A percentile compares a stretch with the other conserved stretches of the same genome.
phyloP scores from a whole-genome alignment of 2,113 vertebrate species.

The Eptesicus fuscus region DNA sequence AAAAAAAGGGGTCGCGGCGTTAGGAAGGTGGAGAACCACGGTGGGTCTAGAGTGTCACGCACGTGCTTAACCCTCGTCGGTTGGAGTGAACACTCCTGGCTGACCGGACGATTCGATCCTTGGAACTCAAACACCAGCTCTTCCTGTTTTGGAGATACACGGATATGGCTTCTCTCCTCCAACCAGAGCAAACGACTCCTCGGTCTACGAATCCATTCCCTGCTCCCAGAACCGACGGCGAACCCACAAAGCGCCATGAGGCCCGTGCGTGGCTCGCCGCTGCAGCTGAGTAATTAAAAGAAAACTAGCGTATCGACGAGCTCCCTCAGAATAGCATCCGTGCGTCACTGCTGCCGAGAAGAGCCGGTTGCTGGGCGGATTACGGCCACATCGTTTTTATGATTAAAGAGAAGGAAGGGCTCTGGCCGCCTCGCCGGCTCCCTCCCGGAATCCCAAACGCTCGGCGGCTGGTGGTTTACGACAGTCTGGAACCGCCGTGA shows the following conservation, averaged over 20 bases:
- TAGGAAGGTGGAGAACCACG: no score
- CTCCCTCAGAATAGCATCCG: conserved; percentile 60
- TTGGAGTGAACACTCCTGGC: conserved; percentile 64
- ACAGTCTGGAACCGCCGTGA: conserved; percentile 7
- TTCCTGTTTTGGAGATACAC: conserved; percentile 61
- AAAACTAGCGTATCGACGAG: conserved; percentile 60
- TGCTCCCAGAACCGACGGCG: conserved; percentile 57
- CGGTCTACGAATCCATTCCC: conserved; percentile 58
- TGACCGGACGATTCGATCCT: conserved; percentile 59
- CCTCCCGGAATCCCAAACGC: conserved; percentile 23
- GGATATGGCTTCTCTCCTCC: conserved; percentile 42
- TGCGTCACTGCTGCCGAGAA: conserved; percentile 56
- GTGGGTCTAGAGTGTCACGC: background rate
- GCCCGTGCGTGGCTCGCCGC: conserved; percentile 50
- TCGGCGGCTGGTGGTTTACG: background rate
- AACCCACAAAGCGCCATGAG: conserved; percentile 70
- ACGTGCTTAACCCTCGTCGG: conserved; percentile 53
- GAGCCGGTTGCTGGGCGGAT: conserved; percentile 58
- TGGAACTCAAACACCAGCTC: conserved; percentile 61
- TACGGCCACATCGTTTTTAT: conserved; percentile 54
- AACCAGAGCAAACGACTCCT: conserved; percentile 63
- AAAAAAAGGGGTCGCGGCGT: no score
- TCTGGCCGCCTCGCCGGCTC: background rate
- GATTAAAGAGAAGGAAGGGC: conserved; percentile 54
- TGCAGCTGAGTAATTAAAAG: conserved; percentile 35